Base-by-base conservation (phyloP, 2,888 invertebrate species). In the Meloe dianella region DNA sequence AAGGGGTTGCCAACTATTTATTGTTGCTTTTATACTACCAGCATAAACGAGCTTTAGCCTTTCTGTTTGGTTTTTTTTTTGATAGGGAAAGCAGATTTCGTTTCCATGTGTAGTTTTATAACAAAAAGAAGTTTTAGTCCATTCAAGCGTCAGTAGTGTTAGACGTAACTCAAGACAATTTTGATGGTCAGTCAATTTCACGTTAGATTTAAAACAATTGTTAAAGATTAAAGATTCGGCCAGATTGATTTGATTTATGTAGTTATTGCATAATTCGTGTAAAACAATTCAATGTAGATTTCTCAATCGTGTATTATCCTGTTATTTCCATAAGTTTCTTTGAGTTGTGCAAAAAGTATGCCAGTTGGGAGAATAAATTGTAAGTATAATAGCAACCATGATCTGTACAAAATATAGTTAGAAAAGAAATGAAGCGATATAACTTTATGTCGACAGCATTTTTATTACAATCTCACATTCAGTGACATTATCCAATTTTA, bases 1-100 rank as follows among this genome's bases (percentile, higher is more conserved):
- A 57, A 56, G 65, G 62, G 65, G 61, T 68, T 59, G 54, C 54
- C 54, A 54, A 27, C 54, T 27, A 54, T 54, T 54, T 54, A 54
- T 54, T 54, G 54, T 54, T 54, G 27, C 27, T 51, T 51, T 51
- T 51, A 51, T 51, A 51, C 51, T 22, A 24, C 24, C 51, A 24
- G 24, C 24, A 51, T 51, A 24, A 51, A 51, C 22, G 51, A 12
- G 51, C 51, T 22, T 24, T 51, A 12, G 22, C 22, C 22, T 51
- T 51, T 2, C 22, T 51, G 20, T 51, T 47, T 51, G 6, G 12
- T 24, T 54, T 8, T 27, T 24, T 54, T 12, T 54, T 24, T 12
- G 1, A 3, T 38, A 38, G 38, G 4, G 38, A 54, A 14, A 54
- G 24, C 10, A 9, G 54, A 54, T 10, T 24, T 54, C 47, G 20